Conservation (phyloP, 2,113 vertebrate species). For the Myiopsitta monachus region DNA sequence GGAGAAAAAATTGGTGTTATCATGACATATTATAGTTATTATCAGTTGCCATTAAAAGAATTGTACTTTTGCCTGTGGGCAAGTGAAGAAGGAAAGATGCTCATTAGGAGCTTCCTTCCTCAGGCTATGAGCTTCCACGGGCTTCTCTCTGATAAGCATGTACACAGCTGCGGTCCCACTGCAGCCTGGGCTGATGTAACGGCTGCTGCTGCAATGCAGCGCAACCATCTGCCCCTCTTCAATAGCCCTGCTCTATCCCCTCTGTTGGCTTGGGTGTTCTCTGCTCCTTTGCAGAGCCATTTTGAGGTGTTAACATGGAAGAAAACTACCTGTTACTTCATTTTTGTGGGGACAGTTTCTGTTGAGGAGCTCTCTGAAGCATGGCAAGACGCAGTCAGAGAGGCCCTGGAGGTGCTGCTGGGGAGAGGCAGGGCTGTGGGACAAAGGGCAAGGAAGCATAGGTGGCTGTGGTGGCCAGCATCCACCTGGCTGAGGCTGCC, state of each 20-base stretch:
- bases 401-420: background rate
- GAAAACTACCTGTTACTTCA: background rate
- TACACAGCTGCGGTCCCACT: background rate
- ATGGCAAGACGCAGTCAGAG: background rate
- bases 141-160: background rate
- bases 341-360: background rate
- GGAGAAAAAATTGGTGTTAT: background rate
- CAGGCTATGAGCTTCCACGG: background rate
- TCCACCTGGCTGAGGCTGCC: background rate
- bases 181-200: slow-evolving; percentile 1
- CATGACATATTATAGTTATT: slow-evolving; percentile 14
- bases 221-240: background rate
- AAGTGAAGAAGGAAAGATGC: slow-evolving; percentile 40
- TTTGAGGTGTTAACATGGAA: background rate
- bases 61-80: slow-evolving; percentile 4
- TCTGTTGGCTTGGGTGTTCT: background rate
- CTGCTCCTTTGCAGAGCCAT: background rate
- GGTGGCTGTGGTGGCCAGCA: background rate
- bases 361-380: background rate
- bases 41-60: slow-evolving; percentile 4
- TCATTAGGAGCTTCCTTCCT: slow-evolving; percentile 56
- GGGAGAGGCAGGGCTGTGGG: background rate
- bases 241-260: background rate
- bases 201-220: background rate
- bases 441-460: background rate